phyloP scores from a whole-genome alignment of 2,888 invertebrate genomes.

The Athalia cordata region DNA sequence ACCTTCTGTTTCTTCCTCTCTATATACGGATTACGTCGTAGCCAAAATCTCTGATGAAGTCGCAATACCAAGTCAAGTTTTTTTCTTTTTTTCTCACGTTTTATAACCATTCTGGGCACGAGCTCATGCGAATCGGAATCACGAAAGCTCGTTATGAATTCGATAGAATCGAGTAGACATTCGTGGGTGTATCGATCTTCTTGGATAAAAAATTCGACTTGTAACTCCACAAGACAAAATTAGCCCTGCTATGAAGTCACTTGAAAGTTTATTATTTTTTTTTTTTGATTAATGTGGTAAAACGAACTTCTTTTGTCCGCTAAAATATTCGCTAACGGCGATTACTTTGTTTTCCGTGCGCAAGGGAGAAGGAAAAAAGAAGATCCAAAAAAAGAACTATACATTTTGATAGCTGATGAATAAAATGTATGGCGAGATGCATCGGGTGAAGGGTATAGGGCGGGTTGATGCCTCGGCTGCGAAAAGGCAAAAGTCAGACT shows the following conservation, averaged over 20 bases:
- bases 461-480: conserved; percentile 47
- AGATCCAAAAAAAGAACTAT: conserved; percentile 60
- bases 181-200: no score
- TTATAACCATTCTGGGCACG: conserved; percentile 27
- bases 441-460: conserved; percentile 54
- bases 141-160: conserved; percentile 27
- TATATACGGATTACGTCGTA: conserved; percentile 45
- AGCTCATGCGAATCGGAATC: conserved; percentile 14
- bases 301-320: no score
- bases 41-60: conserved; percentile 42
- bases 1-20: conserved; percentile 47
- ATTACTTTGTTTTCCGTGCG: background rate
- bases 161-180: background rate
- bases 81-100: conserved; percentile 52
- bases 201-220: no score
- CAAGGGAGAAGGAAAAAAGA: background rate
- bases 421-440: conserved; percentile 63
- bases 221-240: no score
- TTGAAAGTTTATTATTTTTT: no score
- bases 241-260: no score
- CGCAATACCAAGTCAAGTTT: conserved; percentile 23
- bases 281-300: no score
- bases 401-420: conserved; percentile 72
- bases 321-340: background rate
- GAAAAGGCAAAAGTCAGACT: conserved; percentile 45